Conservation (phyloP, 2,888 invertebrate species). For the Entomobrya multifasciata region DNA sequence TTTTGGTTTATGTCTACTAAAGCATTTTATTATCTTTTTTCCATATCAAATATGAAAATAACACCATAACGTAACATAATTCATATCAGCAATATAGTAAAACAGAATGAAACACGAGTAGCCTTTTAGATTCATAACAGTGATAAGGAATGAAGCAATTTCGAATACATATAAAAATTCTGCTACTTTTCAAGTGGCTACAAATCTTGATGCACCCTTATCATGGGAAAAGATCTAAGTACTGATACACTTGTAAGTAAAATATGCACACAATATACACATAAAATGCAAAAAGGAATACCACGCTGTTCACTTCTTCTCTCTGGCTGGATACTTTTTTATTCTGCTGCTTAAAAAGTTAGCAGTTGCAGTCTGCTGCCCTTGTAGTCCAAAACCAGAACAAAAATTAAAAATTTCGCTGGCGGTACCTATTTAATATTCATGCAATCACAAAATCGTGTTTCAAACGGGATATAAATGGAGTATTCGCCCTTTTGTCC, state of each 20-base stretch:
- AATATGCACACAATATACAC: no score
- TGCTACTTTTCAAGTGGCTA: slow-evolving; percentile 65
- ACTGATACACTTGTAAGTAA: no score
- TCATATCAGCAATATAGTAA: slow-evolving; percentile 56
- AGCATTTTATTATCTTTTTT: not conserved
- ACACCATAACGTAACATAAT: slow-evolving; percentile 13
- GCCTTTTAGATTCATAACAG: slow-evolving; percentile 68
- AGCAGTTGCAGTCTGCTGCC: no score
- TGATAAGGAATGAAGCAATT: slow-evolving; percentile 71
- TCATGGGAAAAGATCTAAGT: slow-evolving; percentile 63
- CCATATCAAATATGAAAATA: no score
- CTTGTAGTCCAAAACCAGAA: not conserved
- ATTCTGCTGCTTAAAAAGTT: no score
- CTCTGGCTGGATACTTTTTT: slow-evolving; percentile 43
- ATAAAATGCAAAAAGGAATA: slow-evolving; percentile 43
- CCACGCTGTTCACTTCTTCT: slow-evolving; percentile 41
- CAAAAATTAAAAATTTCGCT: not conserved
- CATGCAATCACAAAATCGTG: no score
- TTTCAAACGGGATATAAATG: no score
- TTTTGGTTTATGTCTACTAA: slow-evolving; percentile 1
- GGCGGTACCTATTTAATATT: slow-evolving; percentile 1
- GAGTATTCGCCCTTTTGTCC: no score
- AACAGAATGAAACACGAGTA: slow-evolving; percentile 71
- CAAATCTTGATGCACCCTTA: slow-evolving; percentile 66
- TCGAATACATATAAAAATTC: slow-evolving; percentile 71